Base-by-base conservation (phyloP, 2,113 vertebrate genomes). In the Butorides virescens region DNA sequence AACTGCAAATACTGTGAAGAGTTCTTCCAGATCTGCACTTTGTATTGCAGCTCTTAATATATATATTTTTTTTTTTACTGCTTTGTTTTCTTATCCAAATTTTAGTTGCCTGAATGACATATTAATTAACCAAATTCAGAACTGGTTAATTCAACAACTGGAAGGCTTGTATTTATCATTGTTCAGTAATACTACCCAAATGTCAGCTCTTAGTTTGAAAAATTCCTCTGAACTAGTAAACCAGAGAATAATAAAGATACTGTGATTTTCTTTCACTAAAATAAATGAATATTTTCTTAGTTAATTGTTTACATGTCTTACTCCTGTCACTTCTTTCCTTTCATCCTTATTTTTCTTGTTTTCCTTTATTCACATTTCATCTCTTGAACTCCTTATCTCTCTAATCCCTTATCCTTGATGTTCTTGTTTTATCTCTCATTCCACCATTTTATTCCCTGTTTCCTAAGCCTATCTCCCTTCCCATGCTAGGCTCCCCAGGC, bases 381-480 rank as follows among this genome's bases (percentile, higher is more conserved):
- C 86, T 93, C 96, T 95, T 97, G 93, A 97, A 96, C 91, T 96
- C 76, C 78, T 98, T 97, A 95, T 97, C 97, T 96, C 86, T 86
- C 80, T 93, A 95, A 96, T 92, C 88, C 93, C 89, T 97, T 95
- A 93, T 97, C 95, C 94, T 90, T 93, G 94, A 96, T 93, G 95
- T 95, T 98, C 94, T 96, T 88, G 94, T 95, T 97, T 98, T 98
- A 97, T 98, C 96, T 98, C 88, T 95, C 93, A 78, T 83, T 94
- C 81, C 86, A 95, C 94, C 55, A 67, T 93, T 96, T 98, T 95
- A 95, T 97, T 97, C 92, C 86, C 68, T 90, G 94, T 95, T 97
- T 95, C 87, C 92, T 95, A 92, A 93, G 95, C 89, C 95, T 93
- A 84, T 96, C 94, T 96, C 94, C 87, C 80, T 67, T 90, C 63